phyloP scores from a whole-genome alignment of 2,888 invertebrate species.

The Drosophila engyochracea region DNA sequence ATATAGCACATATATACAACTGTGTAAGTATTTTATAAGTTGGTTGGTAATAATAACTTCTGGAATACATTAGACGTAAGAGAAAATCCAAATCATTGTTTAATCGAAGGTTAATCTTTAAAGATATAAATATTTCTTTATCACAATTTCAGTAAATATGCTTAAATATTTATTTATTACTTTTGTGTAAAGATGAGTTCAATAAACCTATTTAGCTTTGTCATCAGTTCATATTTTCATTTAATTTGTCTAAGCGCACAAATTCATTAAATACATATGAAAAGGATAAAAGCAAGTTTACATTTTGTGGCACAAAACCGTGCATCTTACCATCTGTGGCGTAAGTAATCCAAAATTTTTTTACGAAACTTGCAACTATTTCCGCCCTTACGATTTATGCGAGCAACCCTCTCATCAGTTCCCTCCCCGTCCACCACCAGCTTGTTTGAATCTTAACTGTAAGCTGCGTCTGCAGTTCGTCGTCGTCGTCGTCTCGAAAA shows the following conservation, averaged over 20 bases:
- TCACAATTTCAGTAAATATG: not conserved
- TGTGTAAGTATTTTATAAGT: not conserved
- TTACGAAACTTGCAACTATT: slow-evolving; percentile 17
- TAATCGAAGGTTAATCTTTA: too few relatives aligned
- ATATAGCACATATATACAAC: not conserved
- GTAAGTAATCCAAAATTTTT: not conserved
- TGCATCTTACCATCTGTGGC: slow-evolving; percentile 15
- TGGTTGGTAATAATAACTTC: not conserved
- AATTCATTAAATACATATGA: not conserved
- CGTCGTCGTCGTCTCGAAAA: slow-evolving; percentile 6
- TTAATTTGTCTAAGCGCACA: not conserved
- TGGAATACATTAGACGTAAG: not conserved
- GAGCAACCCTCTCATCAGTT: not conserved
- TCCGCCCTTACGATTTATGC: slow-evolving; percentile 36
- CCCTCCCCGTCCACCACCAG: not conserved
- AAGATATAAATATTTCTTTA: too few relatives aligned
- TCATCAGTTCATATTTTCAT: not conserved
- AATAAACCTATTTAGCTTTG: not conserved
- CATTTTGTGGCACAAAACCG: not conserved
- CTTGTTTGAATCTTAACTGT: not conserved
- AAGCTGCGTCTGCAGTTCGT: slow-evolving; percentile 5
- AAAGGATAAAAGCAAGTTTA: not conserved
- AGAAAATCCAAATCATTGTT: too few relatives aligned
- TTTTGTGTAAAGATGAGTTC: not conserved
- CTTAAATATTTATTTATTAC: not conserved